Percentiles rank a stretch among this genome's conserved stretches.
Conservation (phyloP, 2,113 vertebrate species). For the Crocuta crocuta region DNA sequence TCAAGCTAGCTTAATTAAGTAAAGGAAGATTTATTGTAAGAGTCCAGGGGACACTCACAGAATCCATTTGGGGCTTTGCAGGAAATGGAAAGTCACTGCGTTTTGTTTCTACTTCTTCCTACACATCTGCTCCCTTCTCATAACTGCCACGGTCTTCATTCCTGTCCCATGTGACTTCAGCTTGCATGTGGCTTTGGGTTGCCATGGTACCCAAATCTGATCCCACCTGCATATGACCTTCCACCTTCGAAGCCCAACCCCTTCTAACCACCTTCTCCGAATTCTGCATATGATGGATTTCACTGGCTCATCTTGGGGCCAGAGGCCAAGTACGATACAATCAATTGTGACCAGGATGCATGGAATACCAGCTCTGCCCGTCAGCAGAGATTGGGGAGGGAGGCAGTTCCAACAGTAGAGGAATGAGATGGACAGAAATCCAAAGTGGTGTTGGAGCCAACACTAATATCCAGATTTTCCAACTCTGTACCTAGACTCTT, state of each 20-base stretch:
- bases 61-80: not conserved
- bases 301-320: not conserved
- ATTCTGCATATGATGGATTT: not conserved
- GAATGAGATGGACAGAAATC: not conserved
- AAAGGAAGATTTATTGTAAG: not conserved
- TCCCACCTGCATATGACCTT: not conserved
- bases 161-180: not conserved
- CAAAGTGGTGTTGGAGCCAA: not conserved
- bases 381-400: not conserved
- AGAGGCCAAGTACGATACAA: not conserved
- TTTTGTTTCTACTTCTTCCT: not conserved
- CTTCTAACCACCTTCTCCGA: not conserved
- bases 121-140: not conserved
- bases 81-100: not conserved
- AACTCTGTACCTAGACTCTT: not conserved
- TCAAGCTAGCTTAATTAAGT: constrained; percentile 34
- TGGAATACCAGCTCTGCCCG: too few relatives aligned
- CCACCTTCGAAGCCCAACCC: not conserved
- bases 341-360: not conserved
- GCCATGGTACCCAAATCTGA: not conserved
- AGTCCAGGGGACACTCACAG: not conserved
- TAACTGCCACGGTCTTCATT: not conserved
- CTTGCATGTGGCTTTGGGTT: not conserved
- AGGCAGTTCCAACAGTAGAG: not conserved
- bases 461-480: not conserved